Evolutionary conservation across 2,797 vertebrate genomes (phyloP).

Genomic region (Typhlichthys subterraneus): DNA sequence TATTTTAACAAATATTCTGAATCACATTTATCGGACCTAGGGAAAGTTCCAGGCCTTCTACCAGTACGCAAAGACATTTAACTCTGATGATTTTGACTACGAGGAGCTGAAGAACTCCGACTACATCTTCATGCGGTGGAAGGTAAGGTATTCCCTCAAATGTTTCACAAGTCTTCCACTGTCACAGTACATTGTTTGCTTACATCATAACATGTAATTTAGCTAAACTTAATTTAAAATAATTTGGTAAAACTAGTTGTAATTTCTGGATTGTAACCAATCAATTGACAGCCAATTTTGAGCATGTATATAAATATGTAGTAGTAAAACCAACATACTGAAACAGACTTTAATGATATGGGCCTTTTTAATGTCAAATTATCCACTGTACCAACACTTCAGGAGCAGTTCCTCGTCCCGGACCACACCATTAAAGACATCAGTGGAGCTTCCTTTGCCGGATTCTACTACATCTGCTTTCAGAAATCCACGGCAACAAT

Average conservation of each 20-base stretch:
- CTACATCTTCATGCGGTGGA: constrained; percentile 99
- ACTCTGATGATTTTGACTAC: constrained; percentile 96
- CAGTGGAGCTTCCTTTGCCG: constrained; percentile 97
- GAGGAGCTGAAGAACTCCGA: constrained; percentile 95
- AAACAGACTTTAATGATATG: not conserved
- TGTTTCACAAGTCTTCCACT: not conserved
- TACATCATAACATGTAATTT: no score
- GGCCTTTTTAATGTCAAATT: constrained; percentile 1
- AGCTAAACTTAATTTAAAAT: no score
- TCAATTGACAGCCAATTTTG: no score
- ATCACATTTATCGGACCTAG: constrained; percentile 60
- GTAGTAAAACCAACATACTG: no score
- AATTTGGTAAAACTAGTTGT: no score
- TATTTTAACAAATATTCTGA: not conserved
- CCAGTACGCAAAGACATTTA: constrained; percentile 98
- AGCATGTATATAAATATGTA: no score
- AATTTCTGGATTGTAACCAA: no score
- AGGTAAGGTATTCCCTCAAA: constrained; percentile 76
- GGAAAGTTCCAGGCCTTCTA: constrained; percentile 98
- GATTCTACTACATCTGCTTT: constrained; percentile 99
- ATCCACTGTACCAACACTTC: constrained; percentile 9
- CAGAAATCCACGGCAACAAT: constrained; percentile 98
- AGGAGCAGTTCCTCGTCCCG: constrained; percentile 98
- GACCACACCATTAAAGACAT: constrained; percentile 99
- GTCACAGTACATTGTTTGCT: no score